Percentiles rank a stretch among this genome's conserved stretches.
Conservation (phyloP, 2,888 invertebrate species). For the Dascillus cervinus region DNA sequence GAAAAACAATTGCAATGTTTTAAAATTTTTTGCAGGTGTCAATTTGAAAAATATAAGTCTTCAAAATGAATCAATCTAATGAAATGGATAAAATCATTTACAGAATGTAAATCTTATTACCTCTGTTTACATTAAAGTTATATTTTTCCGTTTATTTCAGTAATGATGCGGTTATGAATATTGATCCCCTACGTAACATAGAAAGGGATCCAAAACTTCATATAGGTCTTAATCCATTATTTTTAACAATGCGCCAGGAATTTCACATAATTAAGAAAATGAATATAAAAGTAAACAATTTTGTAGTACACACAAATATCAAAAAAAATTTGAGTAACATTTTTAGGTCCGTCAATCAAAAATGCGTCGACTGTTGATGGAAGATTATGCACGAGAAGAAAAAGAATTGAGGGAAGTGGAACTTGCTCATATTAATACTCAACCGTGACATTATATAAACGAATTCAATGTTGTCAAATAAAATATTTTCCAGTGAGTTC, state of each 20-base stretch:
- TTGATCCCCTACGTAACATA: constrained; percentile 14
- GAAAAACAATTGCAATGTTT: too few species aligned
- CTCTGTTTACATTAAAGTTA: too few species aligned
- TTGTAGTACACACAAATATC: background rate
- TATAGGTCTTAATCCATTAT: constrained; percentile 22
- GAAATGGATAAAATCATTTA: too few species aligned
- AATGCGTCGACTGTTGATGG: constrained; percentile 21
- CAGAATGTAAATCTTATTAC: too few species aligned
- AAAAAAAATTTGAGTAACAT: background rate
- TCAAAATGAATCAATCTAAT: background rate
- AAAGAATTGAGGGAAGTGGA: constrained; percentile 27
- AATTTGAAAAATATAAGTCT: constrained; percentile 1
- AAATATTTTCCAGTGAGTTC: too few species aligned
- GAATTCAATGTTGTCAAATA: too few species aligned
- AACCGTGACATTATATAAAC: too few species aligned
- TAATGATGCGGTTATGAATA: constrained; percentile 19
- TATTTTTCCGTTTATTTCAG: too few species aligned
- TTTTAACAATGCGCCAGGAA: constrained; percentile 23
- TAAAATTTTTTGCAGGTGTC: too few species aligned
- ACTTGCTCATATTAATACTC: constrained; percentile 26
- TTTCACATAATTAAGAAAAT: constrained; percentile 12
- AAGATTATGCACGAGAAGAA: constrained; percentile 27
- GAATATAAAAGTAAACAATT: constrained; percentile 8
- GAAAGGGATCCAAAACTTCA: constrained; percentile 19
- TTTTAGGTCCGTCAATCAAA: constrained; percentile 21